A percentile compares a stretch with the other conserved stretches of the same genome.
Evolutionary conservation across 2,888 invertebrate genomes (phyloP).

Genomic region (Hedya salicella): DNA sequence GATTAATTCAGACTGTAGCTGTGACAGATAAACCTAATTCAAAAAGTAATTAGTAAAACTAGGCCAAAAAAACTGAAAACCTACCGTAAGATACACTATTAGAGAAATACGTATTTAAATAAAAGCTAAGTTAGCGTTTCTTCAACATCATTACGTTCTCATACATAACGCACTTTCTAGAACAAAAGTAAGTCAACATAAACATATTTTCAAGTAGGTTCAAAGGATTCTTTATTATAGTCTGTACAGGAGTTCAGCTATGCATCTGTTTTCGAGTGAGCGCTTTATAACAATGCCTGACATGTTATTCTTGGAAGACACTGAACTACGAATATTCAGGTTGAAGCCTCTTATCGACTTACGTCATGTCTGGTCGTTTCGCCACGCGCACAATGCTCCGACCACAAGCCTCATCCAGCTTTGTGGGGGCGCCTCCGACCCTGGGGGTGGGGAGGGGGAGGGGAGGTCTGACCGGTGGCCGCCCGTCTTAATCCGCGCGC

Average conservation of each 20-base stretch:
- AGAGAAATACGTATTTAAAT: no score
- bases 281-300: not conserved
- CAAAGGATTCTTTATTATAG: not conserved
- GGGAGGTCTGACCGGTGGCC: slow-evolving; percentile 49
- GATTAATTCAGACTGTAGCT: no score
- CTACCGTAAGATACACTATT: no score
- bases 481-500: slow-evolving; percentile 50
- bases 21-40: no score
- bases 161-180: no score
- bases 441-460: slow-evolving; percentile 31
- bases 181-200: not conserved
- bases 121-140: no score
- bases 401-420: slow-evolving; percentile 33
- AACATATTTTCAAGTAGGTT: not conserved
- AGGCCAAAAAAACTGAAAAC: no score
- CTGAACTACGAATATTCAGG: slow-evolving; percentile 27
- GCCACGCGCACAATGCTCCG: slow-evolving; percentile 33
- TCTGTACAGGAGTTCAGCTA: not conserved
- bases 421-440: slow-evolving; percentile 15
- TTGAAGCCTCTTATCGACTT: slow-evolving; percentile 38
- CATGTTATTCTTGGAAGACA: slow-evolving; percentile 27
- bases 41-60: no score
- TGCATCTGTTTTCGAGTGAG: not conserved
- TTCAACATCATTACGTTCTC: no score
- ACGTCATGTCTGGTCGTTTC: slow-evolving; percentile 39